Conservation (phyloP, 1,140 invertebrate genomes). For the Papilio polytes region DNA sequence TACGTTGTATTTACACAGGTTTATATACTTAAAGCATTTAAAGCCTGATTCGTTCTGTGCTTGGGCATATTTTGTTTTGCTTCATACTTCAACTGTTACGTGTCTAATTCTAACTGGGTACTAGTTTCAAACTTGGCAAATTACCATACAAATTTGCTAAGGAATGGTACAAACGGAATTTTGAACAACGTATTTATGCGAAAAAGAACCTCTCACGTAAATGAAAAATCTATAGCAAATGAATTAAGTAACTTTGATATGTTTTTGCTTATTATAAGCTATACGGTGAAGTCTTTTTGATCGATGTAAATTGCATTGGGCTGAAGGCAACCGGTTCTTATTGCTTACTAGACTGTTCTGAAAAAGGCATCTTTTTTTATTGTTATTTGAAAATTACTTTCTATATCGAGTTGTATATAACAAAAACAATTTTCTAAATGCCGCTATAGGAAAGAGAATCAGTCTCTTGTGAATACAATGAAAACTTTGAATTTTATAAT, state of each 20-base stretch:
- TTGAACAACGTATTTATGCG: slow-evolving; percentile 79
- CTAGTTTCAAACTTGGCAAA: slow-evolving; percentile 53
- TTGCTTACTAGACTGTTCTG: slow-evolving; percentile 46
- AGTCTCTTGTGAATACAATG: slow-evolving; percentile 78
- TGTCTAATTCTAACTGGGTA: slow-evolving; percentile 48
- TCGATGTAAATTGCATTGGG: slow-evolving; percentile 31
- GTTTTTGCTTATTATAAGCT: slow-evolving; percentile 70
- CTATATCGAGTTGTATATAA: slow-evolving; percentile 67
- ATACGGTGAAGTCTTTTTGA: slow-evolving; percentile 47
- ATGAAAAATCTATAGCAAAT: slow-evolving; percentile 57
- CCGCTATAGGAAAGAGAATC: slow-evolving; percentile 77
- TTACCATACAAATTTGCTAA: slow-evolving; percentile 43
- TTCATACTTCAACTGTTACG: slow-evolving; percentile 55
- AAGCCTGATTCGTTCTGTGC: slow-evolving; percentile 13
- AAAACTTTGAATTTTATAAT: slow-evolving; percentile 70
- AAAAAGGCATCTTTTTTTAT: slow-evolving; percentile 46
- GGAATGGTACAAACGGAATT: slow-evolving; percentile 64
- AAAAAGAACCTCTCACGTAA: slow-evolving; percentile 79
- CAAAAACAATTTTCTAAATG: slow-evolving; percentile 79
- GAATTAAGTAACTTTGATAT: slow-evolving; percentile 73
- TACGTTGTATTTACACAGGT: slow-evolving; percentile 52
- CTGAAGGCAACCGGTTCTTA: slow-evolving; percentile 30
- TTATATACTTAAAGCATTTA: slow-evolving; percentile 39
- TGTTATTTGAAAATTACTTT: slow-evolving; percentile 41
- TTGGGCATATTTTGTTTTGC: neutral